Evolutionary conservation across 2,888 invertebrate species (phyloP).

Genomic region (Eretmocerus hayati): DNA sequence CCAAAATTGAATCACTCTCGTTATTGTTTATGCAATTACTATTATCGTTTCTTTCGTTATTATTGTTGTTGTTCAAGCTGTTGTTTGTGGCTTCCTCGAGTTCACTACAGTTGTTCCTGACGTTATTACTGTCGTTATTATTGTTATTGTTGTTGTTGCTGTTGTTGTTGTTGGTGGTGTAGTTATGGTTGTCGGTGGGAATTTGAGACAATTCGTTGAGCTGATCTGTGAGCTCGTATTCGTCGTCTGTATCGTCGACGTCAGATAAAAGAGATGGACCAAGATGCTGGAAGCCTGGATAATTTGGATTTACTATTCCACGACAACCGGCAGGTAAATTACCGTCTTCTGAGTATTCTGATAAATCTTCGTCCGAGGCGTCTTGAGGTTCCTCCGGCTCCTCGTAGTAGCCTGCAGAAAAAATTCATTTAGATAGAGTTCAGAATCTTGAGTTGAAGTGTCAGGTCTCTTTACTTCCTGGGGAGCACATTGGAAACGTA

Average conservation of each 20-base stretch:
- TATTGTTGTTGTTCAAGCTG: constrained; percentile 48
- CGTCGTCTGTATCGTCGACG: constrained; percentile 48
- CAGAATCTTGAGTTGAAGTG: too few relatives aligned
- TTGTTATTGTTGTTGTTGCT: constrained; percentile 45
- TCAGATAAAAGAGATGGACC: constrained; percentile 50
- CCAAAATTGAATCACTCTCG: constrained; percentile 41
- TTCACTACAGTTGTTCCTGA: constrained; percentile 45
- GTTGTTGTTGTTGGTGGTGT: constrained; percentile 46
- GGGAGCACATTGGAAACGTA: too few relatives aligned
- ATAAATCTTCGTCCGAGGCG: constrained; percentile 33
- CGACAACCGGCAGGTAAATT: constrained; percentile 49
- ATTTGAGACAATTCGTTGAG: constrained; percentile 20
- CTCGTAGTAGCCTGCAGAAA: constrained; percentile 26
- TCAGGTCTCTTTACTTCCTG: too few relatives aligned
- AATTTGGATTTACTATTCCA: constrained; percentile 77
- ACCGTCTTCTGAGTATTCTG: constrained; percentile 43
- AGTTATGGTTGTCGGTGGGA: constrained; percentile 44
- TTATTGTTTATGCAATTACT: constrained; percentile 48
- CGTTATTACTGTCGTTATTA: constrained; percentile 47
- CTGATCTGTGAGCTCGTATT: constrained; percentile 42
- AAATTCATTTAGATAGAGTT: too few relatives aligned
- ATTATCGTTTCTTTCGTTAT: constrained; percentile 43
- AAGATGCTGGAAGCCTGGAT: constrained; percentile 76
- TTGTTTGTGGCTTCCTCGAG: constrained; percentile 38
- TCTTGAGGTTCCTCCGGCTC: constrained; percentile 16